Evolutionary conservation across 1,140 invertebrate genomes (phyloP).

Genomic region (Idris sp.): DNA sequence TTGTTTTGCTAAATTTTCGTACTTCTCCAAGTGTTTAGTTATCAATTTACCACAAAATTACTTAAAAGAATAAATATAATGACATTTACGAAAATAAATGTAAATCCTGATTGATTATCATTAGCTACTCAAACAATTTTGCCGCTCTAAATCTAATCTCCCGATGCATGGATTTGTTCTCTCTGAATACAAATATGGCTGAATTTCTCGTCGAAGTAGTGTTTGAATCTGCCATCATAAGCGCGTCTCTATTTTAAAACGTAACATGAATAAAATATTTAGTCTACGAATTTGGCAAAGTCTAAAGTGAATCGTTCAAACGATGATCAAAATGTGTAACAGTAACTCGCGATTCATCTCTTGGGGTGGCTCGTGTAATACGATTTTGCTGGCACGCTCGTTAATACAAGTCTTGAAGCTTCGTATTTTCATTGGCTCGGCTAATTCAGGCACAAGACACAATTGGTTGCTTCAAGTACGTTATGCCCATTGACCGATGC

Average conservation of each 20-base stretch:
- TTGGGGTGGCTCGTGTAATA: slow-evolving; percentile 25
- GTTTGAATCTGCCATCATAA: slow-evolving; percentile 25
- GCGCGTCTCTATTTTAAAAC: slow-evolving; percentile 23
- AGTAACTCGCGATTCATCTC: slow-evolving; percentile 49
- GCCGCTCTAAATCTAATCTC: no score
- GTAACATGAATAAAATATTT: slow-evolving; percentile 37
- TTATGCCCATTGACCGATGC: slow-evolving; percentile 71
- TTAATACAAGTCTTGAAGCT: slow-evolving; percentile 51
- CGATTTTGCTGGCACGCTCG: slow-evolving; percentile 52
- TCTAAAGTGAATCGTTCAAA: slow-evolving; percentile 31
- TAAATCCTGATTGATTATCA: no score
- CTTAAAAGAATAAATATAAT: no score
- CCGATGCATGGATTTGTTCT: background rate
- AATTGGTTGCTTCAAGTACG: slow-evolving; percentile 64
- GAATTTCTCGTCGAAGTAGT: background rate
- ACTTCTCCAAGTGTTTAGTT: no score
- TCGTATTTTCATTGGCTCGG: slow-evolving; percentile 49
- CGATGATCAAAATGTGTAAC: slow-evolving; percentile 23
- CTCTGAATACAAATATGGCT: slow-evolving; percentile 3
- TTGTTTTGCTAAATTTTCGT: no score
- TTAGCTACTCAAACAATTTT: no score
- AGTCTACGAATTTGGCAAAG: slow-evolving; percentile 29
- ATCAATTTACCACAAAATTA: no score
- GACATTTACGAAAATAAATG: no score
- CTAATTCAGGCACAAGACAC: slow-evolving; percentile 68